Conservation (phyloP, 1,140 invertebrate genomes). For the Sycobia sp. region DNA sequence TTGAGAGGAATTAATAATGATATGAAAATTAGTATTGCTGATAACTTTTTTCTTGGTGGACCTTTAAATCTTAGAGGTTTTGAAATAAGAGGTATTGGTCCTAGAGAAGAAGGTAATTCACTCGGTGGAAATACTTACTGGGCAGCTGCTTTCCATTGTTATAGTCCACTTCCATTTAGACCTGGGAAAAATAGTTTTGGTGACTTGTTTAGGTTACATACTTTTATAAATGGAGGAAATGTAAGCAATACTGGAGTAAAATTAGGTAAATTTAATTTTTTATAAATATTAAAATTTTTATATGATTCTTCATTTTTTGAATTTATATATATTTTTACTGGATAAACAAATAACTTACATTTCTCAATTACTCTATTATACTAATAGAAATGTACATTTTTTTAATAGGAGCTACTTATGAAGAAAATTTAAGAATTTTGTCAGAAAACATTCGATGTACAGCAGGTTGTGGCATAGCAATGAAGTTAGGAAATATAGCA, state of each 20-base stretch:
- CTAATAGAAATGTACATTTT: no score
- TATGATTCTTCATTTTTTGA: neutral
- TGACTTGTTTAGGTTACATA: constrained; percentile 80
- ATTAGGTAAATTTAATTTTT: constrained; percentile 37
- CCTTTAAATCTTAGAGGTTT: constrained; percentile 85
- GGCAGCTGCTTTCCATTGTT: constrained; percentile 80
- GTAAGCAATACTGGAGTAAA: constrained; percentile 63
- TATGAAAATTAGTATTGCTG: constrained; percentile 70
- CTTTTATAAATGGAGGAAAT: constrained; percentile 85
- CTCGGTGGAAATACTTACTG: constrained; percentile 78
- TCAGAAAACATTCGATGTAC: constrained; percentile 66
- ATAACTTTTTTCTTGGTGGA: constrained; percentile 87
- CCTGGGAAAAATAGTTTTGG: constrained; percentile 76
- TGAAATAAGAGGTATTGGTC: constrained; percentile 79
- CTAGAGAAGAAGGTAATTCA: constrained; percentile 73
- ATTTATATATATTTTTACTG: neutral
- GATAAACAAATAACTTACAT: no score
- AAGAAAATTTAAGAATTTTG: constrained; percentile 56
- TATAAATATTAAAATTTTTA: constrained; percentile 3
- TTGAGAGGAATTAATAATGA: constrained; percentile 70
- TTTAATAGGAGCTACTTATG: constrained; percentile 51
- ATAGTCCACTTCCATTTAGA: constrained; percentile 83
- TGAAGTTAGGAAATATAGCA: constrained; percentile 77
- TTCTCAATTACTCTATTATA: neutral
- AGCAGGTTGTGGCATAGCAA: constrained; percentile 76